Evolutionary conservation across 92 coral and sea anemone genomes (phyloP).

Genomic region (Actinernus sp.): DNA sequence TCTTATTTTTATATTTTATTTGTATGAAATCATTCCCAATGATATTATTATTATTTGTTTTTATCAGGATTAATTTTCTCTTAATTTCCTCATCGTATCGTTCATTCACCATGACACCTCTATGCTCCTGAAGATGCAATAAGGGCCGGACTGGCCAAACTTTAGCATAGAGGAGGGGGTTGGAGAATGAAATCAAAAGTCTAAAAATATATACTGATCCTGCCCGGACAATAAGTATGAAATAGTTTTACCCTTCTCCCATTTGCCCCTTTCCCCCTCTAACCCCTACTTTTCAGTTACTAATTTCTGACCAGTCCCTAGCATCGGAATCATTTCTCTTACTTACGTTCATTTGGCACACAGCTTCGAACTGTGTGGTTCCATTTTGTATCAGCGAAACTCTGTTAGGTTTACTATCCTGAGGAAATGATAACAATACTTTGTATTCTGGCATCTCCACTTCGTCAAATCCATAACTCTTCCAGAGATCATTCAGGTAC

Average conservation of each 20-base stretch:
- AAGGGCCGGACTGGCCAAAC: no score
- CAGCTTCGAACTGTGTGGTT: slow-evolving; percentile 26
- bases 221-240: no score
- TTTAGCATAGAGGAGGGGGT: neutral
- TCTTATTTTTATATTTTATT: no score
- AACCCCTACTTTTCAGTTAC: neutral
- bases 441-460: slow-evolving; percentile 86
- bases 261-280: neutral
- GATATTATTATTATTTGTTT: no score
- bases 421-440: slow-evolving; percentile 81
- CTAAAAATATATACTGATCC: neutral
- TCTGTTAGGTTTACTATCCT: slow-evolving; percentile 80
- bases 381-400: slow-evolving; percentile 69
- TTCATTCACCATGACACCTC: no score
- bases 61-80: no score
- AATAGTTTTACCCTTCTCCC: neutral
- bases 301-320: no score
- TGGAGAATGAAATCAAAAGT: neutral
- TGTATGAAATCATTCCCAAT: no score
- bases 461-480: slow-evolving; percentile 72
- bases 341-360: slow-evolving; percentile 57
- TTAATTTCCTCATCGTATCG: no score
- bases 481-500: slow-evolving; percentile 65
- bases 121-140: no score
- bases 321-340: no score